Evolutionary conservation across 2,113 vertebrate genomes (phyloP), one percentile per base, ranked within the genome.

Genomic region (Dromiciops gliroides): DNA sequence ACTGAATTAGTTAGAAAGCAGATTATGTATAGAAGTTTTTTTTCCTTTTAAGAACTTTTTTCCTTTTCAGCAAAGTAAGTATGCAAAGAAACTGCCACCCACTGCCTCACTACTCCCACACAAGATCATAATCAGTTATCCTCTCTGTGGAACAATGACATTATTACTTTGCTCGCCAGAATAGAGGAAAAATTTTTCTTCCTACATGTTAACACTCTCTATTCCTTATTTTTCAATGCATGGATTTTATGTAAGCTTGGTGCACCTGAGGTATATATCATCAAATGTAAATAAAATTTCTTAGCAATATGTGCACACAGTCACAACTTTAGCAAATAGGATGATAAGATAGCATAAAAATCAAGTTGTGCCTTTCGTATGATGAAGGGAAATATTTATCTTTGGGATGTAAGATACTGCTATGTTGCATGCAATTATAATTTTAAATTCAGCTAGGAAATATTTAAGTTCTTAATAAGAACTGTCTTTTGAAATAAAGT

Each of bases 101-200:
- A 95, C 88, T 97, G 93, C 50, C 60, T 92, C 96, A 51, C 49
- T 98, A 75, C 90, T 96, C 94, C 96, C 88, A 98, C 88, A 95
- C 44, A 94, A 95, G 90, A 93, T 96, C 92, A 96, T 53, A 93
- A 91, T 97, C 94, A 95, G 93, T 95, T 96, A 37, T 50, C 83
- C 75, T 93, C 91, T 95, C 53, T 90, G 31, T 95, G 92, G 95
- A 98, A 97, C 44, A 97, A 96, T n/a, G 50, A 50, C 8, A 7
- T 37, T 75, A 96, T 89, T 94, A 94, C 49, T 91, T 31, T 25
- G 92, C 14, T 56, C 60, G 95, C 1, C 16, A 89, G 91, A 97
- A 97, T 12, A 89, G 0, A 94, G 16, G 16, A 92, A 92, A 95
- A 0, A 93, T 10, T 52, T 95, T 67, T 94, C 51, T 31, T 95